A percentile compares a stretch with the other conserved stretches of the same genome.
These are phyloP conservation scores for Tragelaphus strepsiceros DNA, from an alignment of 2,113 vertebrate genomes.

Conservation along the genomic window DNA sequence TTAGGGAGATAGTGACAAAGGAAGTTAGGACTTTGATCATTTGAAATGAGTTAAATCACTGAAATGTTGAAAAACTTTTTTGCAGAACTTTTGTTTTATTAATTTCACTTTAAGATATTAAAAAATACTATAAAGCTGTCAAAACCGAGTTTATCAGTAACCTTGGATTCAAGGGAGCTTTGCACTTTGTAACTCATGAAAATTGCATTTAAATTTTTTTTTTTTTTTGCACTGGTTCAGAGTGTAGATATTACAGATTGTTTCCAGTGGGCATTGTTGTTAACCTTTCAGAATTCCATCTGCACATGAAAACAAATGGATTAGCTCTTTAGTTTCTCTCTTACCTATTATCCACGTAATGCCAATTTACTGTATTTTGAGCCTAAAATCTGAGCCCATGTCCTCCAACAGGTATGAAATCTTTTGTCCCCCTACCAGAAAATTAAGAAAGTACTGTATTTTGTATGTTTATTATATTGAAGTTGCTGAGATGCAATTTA, in stretches of 20 bases:
- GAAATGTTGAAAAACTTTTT: constrained; percentile 71
- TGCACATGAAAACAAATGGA: constrained; percentile 76
- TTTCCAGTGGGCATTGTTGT: constrained; percentile 81
- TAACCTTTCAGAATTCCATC: constrained; percentile 77
- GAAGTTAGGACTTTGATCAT: constrained; percentile 73
- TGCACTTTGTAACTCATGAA: constrained; percentile 84
- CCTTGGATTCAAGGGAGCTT: constrained; percentile 75
- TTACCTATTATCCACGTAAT: constrained; percentile 67
- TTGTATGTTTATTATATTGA: constrained; percentile 71
- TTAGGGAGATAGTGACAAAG: constrained; percentile 77
- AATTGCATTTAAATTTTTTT: constrained; percentile 79
- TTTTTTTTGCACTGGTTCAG: constrained; percentile 84
- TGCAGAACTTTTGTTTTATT: constrained; percentile 70
- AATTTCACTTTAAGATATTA: constrained; percentile 80
- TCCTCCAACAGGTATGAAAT: constrained; percentile 73
- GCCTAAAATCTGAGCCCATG: constrained; percentile 83
- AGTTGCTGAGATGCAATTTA: constrained; percentile 67
- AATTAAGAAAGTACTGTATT: constrained; percentile 81
- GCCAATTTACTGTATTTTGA: constrained; percentile 83
- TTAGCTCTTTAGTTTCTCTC: constrained; percentile 61
- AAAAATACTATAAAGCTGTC: constrained; percentile 73
- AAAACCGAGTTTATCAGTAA: constrained; percentile 68
- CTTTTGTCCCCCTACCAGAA: constrained; percentile 72
- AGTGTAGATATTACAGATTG: constrained; percentile 77
- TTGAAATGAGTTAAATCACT: constrained; percentile 77